phyloP scores from a whole-genome alignment of 2,113 vertebrate species.

The Glaucomys volans region DNA sequence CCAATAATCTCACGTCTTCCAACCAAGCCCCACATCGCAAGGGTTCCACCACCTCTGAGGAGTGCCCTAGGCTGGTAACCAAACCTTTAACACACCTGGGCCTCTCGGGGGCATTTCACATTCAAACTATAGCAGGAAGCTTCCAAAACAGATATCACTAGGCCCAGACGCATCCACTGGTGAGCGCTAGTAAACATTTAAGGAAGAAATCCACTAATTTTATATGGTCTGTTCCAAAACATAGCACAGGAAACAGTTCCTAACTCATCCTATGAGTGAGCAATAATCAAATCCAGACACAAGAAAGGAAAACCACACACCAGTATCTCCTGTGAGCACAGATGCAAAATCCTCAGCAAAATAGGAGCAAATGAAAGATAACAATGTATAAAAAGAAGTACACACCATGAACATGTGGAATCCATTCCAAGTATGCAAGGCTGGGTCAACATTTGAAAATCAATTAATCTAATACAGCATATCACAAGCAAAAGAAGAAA shows the following conservation, averaged over 20 bases:
- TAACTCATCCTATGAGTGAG: background rate
- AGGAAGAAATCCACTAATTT: background rate
- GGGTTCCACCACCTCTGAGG: too few relatives aligned
- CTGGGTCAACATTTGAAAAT: background rate
- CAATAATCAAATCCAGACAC: background rate
- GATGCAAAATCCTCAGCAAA: background rate
- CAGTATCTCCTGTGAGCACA: background rate
- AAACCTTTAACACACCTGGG: too few relatives aligned
- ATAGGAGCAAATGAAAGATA: background rate
- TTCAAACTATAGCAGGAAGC: background rate
- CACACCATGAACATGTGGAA: background rate
- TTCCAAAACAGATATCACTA: background rate
- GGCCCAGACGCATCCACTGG: background rate
- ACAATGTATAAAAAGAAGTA: background rate
- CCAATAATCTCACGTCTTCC: background rate
- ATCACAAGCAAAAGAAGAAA: background rate
- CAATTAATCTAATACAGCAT: background rate
- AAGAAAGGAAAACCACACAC: background rate
- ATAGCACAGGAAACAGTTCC: background rate
- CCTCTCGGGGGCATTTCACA: too few relatives aligned
- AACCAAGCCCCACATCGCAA: background rate
- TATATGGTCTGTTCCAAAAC: background rate
- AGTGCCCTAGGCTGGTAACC: too few relatives aligned
- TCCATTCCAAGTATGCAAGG: background rate
- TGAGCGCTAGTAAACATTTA: background rate